Conservation (phyloP, 1,140 invertebrate genomes). For the Metaphire vulgaris region DNA sequence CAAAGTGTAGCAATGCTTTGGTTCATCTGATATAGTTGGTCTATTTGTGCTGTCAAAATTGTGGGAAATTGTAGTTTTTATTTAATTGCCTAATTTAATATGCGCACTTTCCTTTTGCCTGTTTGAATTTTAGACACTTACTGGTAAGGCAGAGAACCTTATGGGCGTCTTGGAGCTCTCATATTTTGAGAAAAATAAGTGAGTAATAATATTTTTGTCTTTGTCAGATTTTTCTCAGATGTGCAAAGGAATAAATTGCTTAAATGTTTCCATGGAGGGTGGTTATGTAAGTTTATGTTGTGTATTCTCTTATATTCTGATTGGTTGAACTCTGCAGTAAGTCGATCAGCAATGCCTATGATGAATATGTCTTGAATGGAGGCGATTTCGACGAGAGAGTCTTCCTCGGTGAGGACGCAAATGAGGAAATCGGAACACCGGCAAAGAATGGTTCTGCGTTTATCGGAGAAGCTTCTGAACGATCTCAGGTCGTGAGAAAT, state of each 20-base stretch:
- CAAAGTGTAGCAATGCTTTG: no score
- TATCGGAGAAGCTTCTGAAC: conserved; percentile 45
- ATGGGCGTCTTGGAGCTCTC: neutral
- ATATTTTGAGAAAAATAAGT: neutral
- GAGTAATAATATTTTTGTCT: no score
- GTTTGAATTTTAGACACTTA: neutral
- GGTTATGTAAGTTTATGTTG: neutral
- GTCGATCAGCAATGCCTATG: conserved; percentile 78
- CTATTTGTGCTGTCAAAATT: no score
- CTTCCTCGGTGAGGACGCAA: conserved; percentile 66
- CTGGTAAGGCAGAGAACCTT: neutral
- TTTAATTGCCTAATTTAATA: no score
- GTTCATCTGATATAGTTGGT: no score
- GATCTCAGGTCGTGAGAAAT: conserved; percentile 36
- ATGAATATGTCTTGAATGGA: conserved; percentile 79
- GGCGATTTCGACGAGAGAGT: conserved; percentile 96
- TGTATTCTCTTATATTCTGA: neutral
- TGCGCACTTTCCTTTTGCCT: no score
- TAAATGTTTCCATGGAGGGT: neutral
- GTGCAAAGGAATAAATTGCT: no score
- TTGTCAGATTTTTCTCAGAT: no score
- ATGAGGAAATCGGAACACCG: conserved; percentile 66
- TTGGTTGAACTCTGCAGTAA: conserved; percentile 58
- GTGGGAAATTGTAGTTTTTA: conserved; percentile 1
- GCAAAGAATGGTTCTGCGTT: conserved; percentile 34